Evolutionary conservation across 2,113 vertebrate species (phyloP).

Genomic region (Brevimyrus niger): DNA sequence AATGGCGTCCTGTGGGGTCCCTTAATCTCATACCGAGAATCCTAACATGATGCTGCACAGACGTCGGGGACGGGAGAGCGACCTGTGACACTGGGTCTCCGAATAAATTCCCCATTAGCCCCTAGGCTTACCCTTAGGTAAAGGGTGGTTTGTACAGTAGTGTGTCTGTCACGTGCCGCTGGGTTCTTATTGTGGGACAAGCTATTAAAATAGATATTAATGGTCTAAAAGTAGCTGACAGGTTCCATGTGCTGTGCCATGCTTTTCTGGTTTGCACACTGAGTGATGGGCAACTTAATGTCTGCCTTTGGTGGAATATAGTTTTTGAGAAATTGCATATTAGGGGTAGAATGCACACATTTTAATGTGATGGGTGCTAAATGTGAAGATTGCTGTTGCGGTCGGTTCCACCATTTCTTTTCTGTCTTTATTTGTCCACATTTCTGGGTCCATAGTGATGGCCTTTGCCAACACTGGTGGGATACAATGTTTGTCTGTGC

Average conservation of each 20-base stretch:
- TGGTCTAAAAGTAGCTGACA: background rate
- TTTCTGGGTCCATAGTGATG: background rate
- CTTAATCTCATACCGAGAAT: background rate
- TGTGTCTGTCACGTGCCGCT: background rate
- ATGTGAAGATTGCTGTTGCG: background rate
- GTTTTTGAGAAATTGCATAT: background rate
- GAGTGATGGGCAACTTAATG: background rate
- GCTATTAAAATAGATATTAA: background rate
- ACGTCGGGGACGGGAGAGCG: background rate
- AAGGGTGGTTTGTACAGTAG: background rate
- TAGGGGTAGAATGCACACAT: background rate
- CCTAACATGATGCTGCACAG: background rate
- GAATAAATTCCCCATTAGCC: background rate
- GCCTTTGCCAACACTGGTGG: too few relatives aligned
- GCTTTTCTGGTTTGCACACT: background rate
- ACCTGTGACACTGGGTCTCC: background rate
- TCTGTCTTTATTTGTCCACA: background rate
- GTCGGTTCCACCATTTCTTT: background rate
- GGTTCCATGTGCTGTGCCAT: background rate
- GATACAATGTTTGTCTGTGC: background rate
- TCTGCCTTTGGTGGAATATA: background rate
- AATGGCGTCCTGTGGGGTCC: background rate
- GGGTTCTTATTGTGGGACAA: background rate
- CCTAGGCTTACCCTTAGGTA: background rate
- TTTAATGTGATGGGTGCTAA: constrained; percentile 2